These are phyloP conservation scores for Andrena hattorfiana DNA, from an alignment of 2,888 invertebrate genomes.

Conservation along the genomic window DNA sequence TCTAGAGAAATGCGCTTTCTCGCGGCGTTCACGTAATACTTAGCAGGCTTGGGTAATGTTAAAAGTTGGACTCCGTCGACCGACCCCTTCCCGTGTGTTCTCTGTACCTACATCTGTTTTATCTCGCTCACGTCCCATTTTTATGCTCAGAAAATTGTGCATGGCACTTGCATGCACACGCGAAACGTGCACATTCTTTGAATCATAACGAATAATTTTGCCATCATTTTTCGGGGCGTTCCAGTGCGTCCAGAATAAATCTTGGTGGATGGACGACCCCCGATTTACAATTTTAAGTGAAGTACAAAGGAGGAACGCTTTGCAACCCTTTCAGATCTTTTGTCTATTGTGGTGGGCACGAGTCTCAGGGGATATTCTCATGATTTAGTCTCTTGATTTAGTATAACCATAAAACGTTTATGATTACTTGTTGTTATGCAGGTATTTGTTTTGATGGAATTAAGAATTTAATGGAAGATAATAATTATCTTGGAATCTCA, in stretches of 20 bases:
- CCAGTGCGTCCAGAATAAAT: background rate
- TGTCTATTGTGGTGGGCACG: background rate
- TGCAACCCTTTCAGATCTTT: background rate
- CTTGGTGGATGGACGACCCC: background rate
- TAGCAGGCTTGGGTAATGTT: slow-evolving; percentile 51
- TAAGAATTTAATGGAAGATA: too few species aligned
- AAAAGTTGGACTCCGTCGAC: slow-evolving; percentile 5
- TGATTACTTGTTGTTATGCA: too few species aligned
- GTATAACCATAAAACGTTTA: too few species aligned
- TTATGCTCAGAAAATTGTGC: background rate
- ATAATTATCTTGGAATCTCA: too few species aligned
- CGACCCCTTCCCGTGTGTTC: slow-evolving; percentile 19
- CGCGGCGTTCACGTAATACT: slow-evolving; percentile 78
- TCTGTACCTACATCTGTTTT: slow-evolving; percentile 4
- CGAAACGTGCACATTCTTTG: background rate
- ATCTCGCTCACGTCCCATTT: slow-evolving; percentile 6
- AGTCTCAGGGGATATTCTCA: background rate
- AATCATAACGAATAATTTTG: background rate
- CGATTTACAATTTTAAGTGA: background rate
- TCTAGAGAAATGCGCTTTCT: slow-evolving; percentile 82
- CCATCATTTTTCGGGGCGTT: background rate
- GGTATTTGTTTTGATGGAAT: too few species aligned
- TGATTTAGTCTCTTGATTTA: too few species aligned
- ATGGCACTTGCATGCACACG: background rate
- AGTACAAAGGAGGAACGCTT: background rate